Evolutionary conservation across 1,140 invertebrate species (phyloP), one percentile per base, ranked within the genome.

Genomic region (Platyura marginata): DNA sequence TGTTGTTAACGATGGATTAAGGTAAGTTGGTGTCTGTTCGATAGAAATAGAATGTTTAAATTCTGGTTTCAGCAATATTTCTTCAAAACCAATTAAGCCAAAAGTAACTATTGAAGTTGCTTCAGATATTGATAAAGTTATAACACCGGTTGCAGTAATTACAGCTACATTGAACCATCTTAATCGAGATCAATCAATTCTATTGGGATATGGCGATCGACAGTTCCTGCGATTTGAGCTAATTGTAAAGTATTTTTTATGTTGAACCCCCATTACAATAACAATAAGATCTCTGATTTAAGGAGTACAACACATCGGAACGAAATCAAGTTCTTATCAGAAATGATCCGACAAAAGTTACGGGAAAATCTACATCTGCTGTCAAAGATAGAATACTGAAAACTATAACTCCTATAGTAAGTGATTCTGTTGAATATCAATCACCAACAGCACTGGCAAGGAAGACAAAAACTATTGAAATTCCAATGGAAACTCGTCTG

Each of bases 401-500:
- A 56, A 48, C 66, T 0, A 63, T 67, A 44, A 47, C 53, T 5
- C 59, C 63, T 9, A 51, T 67, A 13, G 60, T 65, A 1, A 59
- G 63, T 32, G 52, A 66, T 44, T 66, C 43, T 9, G 53, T 59
- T 13, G 54, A 61, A 33, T 57, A 56, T 45, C 56, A 53, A 13
- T 51, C 44, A 49, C 53, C 59, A 20, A 25, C 56, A 41, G 54
- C 54, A 13, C 48, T 49, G 13, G 72, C 70, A 46, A 64, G 65
- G 32, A 68, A 49, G 34, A 56, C 62, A 21, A 52, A 64, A 5
- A 57, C 63, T 38, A 65, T 71, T 37, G 79, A 84, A 51, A 70
- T 85, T 29, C 78, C 80, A 2, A 74, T 86, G 66, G 80, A 84
- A 55, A 68, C 74, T 5, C 64, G 83, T 44, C 55, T 87, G 16